Percentiles rank a stretch among this genome's conserved stretches.
These are phyloP conservation scores for Aphelenchoides bicaudatus DNA, from an alignment of 2,888 invertebrate genomes.

Conservation along the genomic window DNA sequence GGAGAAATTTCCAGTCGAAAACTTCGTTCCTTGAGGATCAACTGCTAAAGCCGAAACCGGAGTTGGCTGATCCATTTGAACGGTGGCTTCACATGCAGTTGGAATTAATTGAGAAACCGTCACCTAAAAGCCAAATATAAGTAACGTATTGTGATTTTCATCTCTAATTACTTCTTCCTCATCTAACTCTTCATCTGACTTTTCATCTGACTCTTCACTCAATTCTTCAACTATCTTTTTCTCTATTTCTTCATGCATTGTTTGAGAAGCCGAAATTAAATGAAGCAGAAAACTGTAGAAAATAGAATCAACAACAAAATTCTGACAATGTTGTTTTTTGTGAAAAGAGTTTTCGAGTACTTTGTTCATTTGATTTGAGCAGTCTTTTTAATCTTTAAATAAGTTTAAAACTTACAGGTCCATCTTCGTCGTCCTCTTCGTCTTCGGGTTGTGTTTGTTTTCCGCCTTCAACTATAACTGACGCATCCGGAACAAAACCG, in stretches of 20 bases:
- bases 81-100: slow-evolving; percentile 68
- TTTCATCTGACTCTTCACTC: no score
- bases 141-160: neutral
- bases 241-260: no score
- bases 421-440: slow-evolving; percentile 60
- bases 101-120: slow-evolving; percentile 64
- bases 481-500: slow-evolving; percentile 44
- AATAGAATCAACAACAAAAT: neutral
- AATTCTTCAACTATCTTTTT: no score
- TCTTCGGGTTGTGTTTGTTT: slow-evolving; percentile 36
- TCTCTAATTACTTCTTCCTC: slow-evolving; percentile 14
- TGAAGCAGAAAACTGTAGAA: neutral
- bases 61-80: slow-evolving; percentile 84
- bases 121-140: slow-evolving; percentile 46
- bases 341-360: neutral
- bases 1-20: slow-evolving; percentile 86
- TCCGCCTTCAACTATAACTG: slow-evolving; percentile 25
- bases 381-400: no score
- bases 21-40: slow-evolving; percentile 87
- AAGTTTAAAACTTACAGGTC: slow-evolving; percentile 16
- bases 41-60: slow-evolving; percentile 65
- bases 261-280: slow-evolving; percentile 5
- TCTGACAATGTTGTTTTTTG: neutral
- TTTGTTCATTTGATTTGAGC: no score
- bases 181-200: no score